Conservation (phyloP, 2,797 vertebrate species). For the Halcyon leucocephala region DNA sequence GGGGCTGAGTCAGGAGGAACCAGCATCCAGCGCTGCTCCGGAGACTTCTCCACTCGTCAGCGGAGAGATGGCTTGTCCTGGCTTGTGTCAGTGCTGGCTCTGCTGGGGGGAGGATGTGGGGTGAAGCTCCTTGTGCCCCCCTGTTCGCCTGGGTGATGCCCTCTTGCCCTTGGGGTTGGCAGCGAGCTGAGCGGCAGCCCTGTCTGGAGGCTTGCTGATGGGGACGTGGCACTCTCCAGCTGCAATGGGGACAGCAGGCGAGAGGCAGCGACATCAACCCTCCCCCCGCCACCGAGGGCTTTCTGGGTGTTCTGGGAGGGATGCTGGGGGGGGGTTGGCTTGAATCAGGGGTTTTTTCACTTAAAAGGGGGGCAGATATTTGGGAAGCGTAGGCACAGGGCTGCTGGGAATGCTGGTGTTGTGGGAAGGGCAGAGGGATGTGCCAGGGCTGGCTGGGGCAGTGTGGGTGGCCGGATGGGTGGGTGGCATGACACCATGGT, state of each 20-base stretch:
- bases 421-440: neutral
- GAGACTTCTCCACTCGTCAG: accelerated
- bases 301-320: neutral
- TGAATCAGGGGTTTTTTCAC: neutral
- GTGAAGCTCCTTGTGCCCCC: neutral
- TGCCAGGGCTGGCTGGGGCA: neutral
- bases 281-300: accelerated
- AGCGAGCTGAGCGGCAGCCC: neutral
- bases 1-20: neutral
- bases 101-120: neutral
- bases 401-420: accelerated
- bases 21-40: accelerated
- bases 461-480: neutral
- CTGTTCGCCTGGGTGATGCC: accelerated
- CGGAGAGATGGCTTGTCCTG: neutral
- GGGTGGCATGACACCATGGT: neutral
- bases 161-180: neutral
- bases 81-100: neutral
- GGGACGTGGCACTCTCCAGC: neutral
- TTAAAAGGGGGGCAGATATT: neutral
- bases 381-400: neutral
- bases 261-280: neutral
- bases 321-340: neutral
- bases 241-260: neutral
- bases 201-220: accelerated